Conservation (phyloP, 2,797 vertebrate species). For the Paguma larvata region DNA sequence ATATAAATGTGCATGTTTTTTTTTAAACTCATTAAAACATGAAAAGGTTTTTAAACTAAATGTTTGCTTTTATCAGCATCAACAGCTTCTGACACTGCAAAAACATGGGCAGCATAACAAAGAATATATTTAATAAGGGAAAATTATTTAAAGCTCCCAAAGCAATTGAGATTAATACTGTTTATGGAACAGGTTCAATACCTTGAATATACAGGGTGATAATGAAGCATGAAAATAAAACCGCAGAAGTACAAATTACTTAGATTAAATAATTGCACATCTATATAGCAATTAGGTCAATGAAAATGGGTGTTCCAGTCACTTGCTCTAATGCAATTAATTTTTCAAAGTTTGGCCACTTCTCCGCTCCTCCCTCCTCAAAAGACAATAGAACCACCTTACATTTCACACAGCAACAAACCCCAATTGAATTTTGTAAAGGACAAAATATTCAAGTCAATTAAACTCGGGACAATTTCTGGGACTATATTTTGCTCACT, state of each 20-base stretch:
- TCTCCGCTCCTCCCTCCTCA: neutral
- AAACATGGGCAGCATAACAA: slow-evolving; percentile 66
- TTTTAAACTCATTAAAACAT: slow-evolving; percentile 38
- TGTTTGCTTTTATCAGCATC: slow-evolving; percentile 65
- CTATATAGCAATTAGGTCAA: slow-evolving; percentile 50
- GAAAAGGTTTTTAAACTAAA: slow-evolving; percentile 33
- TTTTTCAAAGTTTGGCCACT: slow-evolving; percentile 64
- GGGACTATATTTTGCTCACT: neutral
- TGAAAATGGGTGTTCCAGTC: slow-evolving; percentile 41
- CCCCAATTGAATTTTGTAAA: slow-evolving; percentile 13
- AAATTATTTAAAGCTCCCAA: slow-evolving; percentile 72
- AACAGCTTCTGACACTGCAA: slow-evolving; percentile 36
- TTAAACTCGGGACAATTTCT: neutral
- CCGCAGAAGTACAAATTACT: slow-evolving; percentile 49
- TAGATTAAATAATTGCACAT: slow-evolving; percentile 48
- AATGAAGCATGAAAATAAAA: slow-evolving; percentile 62
- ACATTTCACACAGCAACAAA: slow-evolving; percentile 28
- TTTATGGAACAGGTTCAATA: slow-evolving; percentile 66
- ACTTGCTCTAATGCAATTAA: slow-evolving; percentile 67
- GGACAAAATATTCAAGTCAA: slow-evolving; percentile 4
- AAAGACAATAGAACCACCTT: neutral
- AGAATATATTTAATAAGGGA: slow-evolving; percentile 58
- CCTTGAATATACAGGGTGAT: slow-evolving; percentile 34
- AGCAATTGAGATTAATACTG: slow-evolving; percentile 76
- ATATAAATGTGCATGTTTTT: slow-evolving; percentile 6